Conservation (phyloP, 2,113 vertebrate species). For the Prionailurus viverrinus region DNA sequence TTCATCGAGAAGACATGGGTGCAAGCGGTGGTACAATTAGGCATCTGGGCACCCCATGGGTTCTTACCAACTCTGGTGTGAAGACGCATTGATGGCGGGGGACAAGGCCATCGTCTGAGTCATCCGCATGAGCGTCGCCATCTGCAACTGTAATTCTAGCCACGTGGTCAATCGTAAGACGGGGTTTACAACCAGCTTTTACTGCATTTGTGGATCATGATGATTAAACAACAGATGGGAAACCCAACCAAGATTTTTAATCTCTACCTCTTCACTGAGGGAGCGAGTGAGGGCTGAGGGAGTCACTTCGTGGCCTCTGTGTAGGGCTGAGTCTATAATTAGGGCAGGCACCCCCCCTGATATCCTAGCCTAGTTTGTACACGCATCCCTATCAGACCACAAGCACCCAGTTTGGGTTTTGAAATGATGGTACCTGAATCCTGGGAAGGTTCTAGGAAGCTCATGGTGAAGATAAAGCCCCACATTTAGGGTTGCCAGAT, state of each 20-base stretch:
- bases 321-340: conserved; percentile 47
- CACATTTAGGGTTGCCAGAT: background rate
- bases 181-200: conserved; percentile 74
- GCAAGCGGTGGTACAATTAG: conserved; percentile 67
- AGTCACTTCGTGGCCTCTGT: conserved; percentile 21
- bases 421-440: background rate
- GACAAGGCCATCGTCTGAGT: conserved; percentile 73
- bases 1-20: conserved; percentile 58
- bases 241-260: conserved; percentile 76
- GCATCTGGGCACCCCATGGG: conserved; percentile 78
- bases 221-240: conserved; percentile 82
- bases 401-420: background rate
- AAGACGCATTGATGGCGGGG: conserved; percentile 72
- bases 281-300: conserved; percentile 13
- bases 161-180: conserved; percentile 75
- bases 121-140: background rate
- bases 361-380: background rate
- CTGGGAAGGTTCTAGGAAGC: background rate
- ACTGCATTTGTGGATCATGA: conserved; percentile 68
- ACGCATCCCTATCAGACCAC: background rate
- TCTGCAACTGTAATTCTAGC: conserved; percentile 77
- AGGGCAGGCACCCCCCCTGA: background rate
- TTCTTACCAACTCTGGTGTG: conserved; percentile 66
- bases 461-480: background rate
- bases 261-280: conserved; percentile 58